Percentiles rank a stretch among this genome's conserved stretches.
Conservation (phyloP, 2,888 invertebrate genomes). For the Thecocarcelia acutangulata region DNA sequence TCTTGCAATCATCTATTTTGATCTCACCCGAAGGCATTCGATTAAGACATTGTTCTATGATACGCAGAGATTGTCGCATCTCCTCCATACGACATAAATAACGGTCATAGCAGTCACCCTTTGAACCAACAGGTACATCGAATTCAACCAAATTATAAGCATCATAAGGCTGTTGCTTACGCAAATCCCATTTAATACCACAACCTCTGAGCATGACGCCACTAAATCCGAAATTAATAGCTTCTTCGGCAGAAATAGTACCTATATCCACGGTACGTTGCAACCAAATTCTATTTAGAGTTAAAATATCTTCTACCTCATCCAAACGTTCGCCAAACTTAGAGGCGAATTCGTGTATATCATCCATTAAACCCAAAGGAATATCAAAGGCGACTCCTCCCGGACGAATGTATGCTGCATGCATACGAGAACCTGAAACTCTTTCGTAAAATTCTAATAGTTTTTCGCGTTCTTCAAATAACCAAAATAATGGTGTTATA, state of each 20-base stretch:
- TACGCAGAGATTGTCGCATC: slow-evolving; percentile 89
- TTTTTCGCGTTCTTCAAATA: slow-evolving; percentile 94
- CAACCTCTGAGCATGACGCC: slow-evolving; percentile 90
- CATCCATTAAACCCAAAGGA: slow-evolving; percentile 89
- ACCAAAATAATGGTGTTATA: slow-evolving; percentile 94
- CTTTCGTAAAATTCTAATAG: slow-evolving; percentile 92
- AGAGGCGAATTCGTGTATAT: slow-evolving; percentile 87
- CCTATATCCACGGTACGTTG: slow-evolving; percentile 89
- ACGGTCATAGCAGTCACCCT: slow-evolving; percentile 93
- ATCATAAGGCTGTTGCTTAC: slow-evolving; percentile 92
- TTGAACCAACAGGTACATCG: slow-evolving; percentile 90
- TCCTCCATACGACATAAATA: slow-evolving; percentile 86
- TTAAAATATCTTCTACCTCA: slow-evolving; percentile 91
- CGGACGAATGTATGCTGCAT: slow-evolving; percentile 90
- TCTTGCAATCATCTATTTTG: slow-evolving; percentile 90
- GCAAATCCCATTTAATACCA: slow-evolving; percentile 94
- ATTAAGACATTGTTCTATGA: slow-evolving; percentile 91
- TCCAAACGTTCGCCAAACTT: slow-evolving; percentile 89
- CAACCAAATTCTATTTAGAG: slow-evolving; percentile 88
- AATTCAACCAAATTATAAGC: slow-evolving; percentile 91
- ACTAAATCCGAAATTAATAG: slow-evolving; percentile 87
- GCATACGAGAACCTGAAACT: slow-evolving; percentile 91
- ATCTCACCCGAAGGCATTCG: slow-evolving; percentile 91
- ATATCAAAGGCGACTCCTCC: slow-evolving; percentile 90
- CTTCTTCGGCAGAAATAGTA: slow-evolving; percentile 87